These are phyloP conservation scores for Hippocampus kuda DNA, from an alignment of 2,797 vertebrate genomes.

Conservation along the genomic window DNA sequence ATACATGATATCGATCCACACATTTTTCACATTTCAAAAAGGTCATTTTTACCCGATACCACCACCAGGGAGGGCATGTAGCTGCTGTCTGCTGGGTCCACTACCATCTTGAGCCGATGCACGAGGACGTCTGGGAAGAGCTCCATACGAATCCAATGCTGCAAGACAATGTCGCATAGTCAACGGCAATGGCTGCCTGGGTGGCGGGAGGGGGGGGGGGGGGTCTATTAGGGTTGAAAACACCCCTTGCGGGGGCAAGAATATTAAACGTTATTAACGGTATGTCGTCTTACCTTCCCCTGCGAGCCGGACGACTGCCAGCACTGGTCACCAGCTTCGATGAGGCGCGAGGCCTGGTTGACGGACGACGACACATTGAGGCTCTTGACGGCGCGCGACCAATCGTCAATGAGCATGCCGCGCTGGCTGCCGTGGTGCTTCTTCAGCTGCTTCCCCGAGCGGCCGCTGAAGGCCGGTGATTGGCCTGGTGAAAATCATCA, in stretches of 20 bases:
- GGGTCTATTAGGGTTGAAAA: no score
- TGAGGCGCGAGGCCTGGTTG: conserved; percentile 88
- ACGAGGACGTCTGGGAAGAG: conserved; percentile 93
- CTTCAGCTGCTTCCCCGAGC: conserved; percentile 92
- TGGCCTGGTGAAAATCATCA: conserved; percentile 67
- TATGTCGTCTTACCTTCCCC: conserved; percentile 76
- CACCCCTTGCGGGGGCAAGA: neutral
- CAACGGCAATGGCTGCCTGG: no score
- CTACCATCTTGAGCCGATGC: conserved; percentile 89
- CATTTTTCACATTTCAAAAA: neutral
- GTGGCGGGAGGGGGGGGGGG: no score
- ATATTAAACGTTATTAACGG: neutral
- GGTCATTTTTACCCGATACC: conserved; percentile 76
- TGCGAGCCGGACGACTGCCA: conserved; percentile 99
- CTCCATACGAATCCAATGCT: conserved; percentile 98
- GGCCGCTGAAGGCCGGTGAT: conserved; percentile 86
- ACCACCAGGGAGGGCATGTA: conserved; percentile 98
- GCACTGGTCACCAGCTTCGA: conserved; percentile 88
- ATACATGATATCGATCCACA: neutral
- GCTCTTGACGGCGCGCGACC: conserved; percentile 92
- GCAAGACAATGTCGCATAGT: conserved; percentile 4
- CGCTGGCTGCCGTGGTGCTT: conserved; percentile 82
- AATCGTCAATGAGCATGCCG: conserved; percentile 92
- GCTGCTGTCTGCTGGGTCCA: conserved; percentile 96
- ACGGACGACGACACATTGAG: conserved; percentile 88